Percentiles rank a stretch among this genome's conserved stretches.
Evolutionary conservation across 1,140 invertebrate species (phyloP).

Genomic region (Bombus ignitus): DNA sequence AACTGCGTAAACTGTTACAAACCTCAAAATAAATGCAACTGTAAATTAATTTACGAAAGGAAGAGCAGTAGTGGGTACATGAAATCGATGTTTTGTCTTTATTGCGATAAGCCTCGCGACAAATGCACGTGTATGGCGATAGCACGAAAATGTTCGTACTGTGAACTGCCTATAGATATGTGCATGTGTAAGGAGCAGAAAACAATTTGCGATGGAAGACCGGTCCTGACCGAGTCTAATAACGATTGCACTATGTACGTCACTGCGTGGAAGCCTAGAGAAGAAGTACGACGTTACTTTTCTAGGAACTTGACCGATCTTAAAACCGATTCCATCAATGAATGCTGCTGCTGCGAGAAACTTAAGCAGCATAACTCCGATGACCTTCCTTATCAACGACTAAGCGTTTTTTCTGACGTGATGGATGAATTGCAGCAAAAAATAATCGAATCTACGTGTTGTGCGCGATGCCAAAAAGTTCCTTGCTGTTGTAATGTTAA

Average conservation of each 20-base stretch:
- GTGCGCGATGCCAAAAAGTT: conserved; percentile 57
- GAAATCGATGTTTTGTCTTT: conserved; percentile 65
- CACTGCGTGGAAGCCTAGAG: conserved; percentile 64
- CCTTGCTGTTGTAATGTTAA: conserved; percentile 62
- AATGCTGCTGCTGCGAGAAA: conserved; percentile 56
- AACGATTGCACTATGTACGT: conserved; percentile 58
- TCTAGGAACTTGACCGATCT: conserved; percentile 46
- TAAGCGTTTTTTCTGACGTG: conserved; percentile 70
- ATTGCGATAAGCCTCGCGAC: conserved; percentile 64
- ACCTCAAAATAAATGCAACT: conserved; percentile 15
- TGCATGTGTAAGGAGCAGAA: conserved; percentile 55
- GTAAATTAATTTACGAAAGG: neutral
- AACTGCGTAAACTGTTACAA: conserved; percentile 16
- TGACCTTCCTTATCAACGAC: conserved; percentile 69
- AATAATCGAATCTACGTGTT: conserved; percentile 63
- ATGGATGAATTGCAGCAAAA: conserved; percentile 73
- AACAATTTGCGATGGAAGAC: conserved; percentile 28
- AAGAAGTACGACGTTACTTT: conserved; percentile 59
- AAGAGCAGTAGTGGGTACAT: neutral
- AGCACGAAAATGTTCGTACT: conserved; percentile 58
- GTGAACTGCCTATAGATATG: conserved; percentile 52
- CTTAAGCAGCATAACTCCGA: conserved; percentile 51
- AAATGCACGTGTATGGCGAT: conserved; percentile 63
- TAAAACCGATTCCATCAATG: conserved; percentile 19
- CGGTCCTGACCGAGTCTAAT: conserved; percentile 20